These are phyloP conservation scores for Cabera pusaria DNA, from an alignment of 2,888 invertebrate species.

Conservation along the genomic window DNA sequence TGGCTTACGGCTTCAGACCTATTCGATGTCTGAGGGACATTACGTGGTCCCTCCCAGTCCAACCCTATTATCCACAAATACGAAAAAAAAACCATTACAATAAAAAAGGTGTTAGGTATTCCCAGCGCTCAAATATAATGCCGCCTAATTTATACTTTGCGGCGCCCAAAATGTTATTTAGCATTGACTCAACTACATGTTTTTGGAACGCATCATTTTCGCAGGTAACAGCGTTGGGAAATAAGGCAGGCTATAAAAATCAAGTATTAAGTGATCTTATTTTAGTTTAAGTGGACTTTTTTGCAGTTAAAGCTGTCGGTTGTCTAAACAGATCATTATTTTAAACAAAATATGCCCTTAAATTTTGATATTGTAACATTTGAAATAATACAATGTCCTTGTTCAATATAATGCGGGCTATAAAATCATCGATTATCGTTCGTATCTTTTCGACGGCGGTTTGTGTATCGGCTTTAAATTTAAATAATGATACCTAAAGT, in stretches of 20 bases:
- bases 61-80: conserved; percentile 52
- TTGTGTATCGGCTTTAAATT: conserved; percentile 25
- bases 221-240: conserved; percentile 54
- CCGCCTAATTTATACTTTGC: conserved; percentile 59
- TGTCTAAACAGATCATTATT: conserved; percentile 43
- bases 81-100: conserved; percentile 49
- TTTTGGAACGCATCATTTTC: conserved; percentile 54
- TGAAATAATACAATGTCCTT: conserved; percentile 42
- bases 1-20: conserved; percentile 50
- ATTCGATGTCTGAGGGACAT: conserved; percentile 49
- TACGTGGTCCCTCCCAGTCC: conserved; percentile 45
- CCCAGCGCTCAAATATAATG: conserved; percentile 45
- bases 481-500: conserved; percentile 29
- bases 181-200: conserved; percentile 52
- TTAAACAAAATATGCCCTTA: conserved; percentile 42
- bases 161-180: conserved; percentile 45
- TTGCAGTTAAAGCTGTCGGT: conserved; percentile 44
- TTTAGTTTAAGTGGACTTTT: conserved; percentile 45
- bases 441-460: conserved; percentile 27
- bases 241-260: conserved; percentile 50
- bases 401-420: conserved; percentile 38
- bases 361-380: conserved; percentile 45
- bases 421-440: conserved; percentile 40
- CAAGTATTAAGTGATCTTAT: conserved; percentile 51
- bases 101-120: conserved; percentile 52